phyloP scores from a whole-genome alignment of 2,113 vertebrate genomes.

The Cheilinus undulatus region DNA sequence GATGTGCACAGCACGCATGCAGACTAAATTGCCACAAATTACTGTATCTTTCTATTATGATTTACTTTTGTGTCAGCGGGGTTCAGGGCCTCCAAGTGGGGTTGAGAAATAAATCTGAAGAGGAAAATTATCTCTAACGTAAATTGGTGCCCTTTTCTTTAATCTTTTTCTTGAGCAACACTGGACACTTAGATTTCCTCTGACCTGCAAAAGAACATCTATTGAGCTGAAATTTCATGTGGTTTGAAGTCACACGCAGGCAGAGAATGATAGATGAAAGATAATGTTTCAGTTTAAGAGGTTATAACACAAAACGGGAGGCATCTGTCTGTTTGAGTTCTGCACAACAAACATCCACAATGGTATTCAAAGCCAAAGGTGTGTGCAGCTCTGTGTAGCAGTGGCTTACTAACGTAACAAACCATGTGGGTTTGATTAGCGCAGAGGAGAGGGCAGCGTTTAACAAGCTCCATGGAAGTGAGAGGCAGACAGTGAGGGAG shows the following conservation, averaged over 20 bases:
- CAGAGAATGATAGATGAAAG: neutral
- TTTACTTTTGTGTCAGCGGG: constrained; percentile 28
- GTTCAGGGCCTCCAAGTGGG: constrained; percentile 10
- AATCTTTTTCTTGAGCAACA: constrained; percentile 18
- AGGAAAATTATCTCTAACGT: constrained; percentile 2
- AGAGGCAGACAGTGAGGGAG: constrained; percentile 25
- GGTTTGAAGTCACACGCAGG: too few relatives aligned
- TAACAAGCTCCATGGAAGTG: constrained; percentile 19
- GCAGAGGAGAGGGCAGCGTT: constrained; percentile 48
- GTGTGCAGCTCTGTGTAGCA: constrained; percentile 19
- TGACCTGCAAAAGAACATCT: neutral
- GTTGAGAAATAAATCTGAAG: constrained; percentile 8
- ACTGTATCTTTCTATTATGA: constrained; percentile 45
- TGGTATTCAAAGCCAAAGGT: constrained; percentile 30
- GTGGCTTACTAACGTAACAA: constrained; percentile 51
- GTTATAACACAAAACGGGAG: constrained; percentile 8
- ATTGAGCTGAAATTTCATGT: too few relatives aligned
- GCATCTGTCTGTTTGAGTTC: constrained; percentile 4
- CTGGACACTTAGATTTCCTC: constrained; percentile 8
- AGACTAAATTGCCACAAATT: constrained; percentile 23
- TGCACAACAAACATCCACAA: constrained; percentile 24
- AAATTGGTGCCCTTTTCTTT: constrained; percentile 7
- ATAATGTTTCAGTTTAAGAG: constrained; percentile 5
- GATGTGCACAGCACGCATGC: constrained; percentile 42
- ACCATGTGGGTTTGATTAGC: constrained; percentile 77